Percentiles rank a stretch among this genome's conserved stretches.
Conservation (phyloP, 2,113 vertebrate species). For the Heteronetta atricapilla region DNA sequence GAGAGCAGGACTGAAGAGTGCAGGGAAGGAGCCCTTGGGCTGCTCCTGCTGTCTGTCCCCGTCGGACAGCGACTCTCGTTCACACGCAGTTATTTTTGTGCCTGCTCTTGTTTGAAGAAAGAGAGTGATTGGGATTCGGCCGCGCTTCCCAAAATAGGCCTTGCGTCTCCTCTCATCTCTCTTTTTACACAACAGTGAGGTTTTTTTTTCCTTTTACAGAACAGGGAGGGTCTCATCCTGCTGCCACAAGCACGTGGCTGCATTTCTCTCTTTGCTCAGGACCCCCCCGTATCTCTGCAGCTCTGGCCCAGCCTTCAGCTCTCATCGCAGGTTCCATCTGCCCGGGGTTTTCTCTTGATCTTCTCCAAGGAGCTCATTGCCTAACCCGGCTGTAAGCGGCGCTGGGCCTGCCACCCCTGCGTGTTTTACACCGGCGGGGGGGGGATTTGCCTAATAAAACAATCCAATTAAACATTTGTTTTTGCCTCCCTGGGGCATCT, state of each 20-base stretch:
- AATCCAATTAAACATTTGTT: slow-evolving; percentile 64
- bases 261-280: neutral
- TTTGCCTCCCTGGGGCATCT: slow-evolving; percentile 49
- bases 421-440: slow-evolving; percentile 24
- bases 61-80: too few relatives aligned
- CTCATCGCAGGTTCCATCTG: slow-evolving; percentile 49
- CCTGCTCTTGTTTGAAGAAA: too few relatives aligned
- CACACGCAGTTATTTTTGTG: too few relatives aligned
- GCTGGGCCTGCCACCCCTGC: slow-evolving; percentile 24
- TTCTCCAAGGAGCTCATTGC: slow-evolving; percentile 49
- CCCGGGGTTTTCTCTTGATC: slow-evolving; percentile 51
- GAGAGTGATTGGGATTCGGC: too few relatives aligned
- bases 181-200: too few relatives aligned
- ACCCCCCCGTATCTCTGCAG: neutral
- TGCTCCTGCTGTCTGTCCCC: too few relatives aligned
- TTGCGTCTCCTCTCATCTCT: too few relatives aligned
- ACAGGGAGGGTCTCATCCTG: too few relatives aligned
- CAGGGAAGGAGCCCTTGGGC: too few relatives aligned
- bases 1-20: too few relatives aligned
- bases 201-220: too few relatives aligned
- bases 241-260: neutral
- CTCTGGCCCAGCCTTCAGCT: neutral
- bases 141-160: too few relatives aligned
- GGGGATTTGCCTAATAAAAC: slow-evolving; percentile 61
- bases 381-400: slow-evolving; percentile 20